Base-by-base conservation (phyloP, 2,113 vertebrate genomes). In the Oophaga pumilio region DNA sequence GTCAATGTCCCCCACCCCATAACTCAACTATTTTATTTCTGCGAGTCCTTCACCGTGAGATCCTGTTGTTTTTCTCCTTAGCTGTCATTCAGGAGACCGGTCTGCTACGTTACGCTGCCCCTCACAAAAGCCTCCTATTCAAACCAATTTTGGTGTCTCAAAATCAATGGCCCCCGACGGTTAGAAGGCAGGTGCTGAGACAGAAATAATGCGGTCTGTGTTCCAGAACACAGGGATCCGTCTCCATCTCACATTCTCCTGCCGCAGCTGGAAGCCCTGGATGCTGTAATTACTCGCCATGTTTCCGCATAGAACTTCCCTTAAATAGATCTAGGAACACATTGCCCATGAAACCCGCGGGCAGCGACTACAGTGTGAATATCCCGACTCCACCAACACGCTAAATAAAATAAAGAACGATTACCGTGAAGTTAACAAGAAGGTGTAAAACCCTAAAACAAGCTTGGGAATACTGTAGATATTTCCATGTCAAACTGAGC, bases 271-370 rank as follows among this genome's bases (percentile, higher is more conserved):
- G 84, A 76, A 22, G 49, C 74, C 84, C 73, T 50, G 57, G 43
- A 49, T 86, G 84, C 69, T 86, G 33, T 86, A 86, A 86, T 86
- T 86, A 86, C 84, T 43, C 73, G 57, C 76, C 56, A 56, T 77
- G 74, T 66, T 24, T 43, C 13, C 71, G 52, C 59, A 52, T 33
- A 26, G 59, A 74, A 49, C 76, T 24, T 77, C 84, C 84, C 66
- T 76, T 77, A 77, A 86, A 86, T 86, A 86, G 84, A 66, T 77
- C 69, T 78, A 59, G 66, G 59, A 77, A 78, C 73, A 26, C 57
- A 60, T 86, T 52, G 15, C 59, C 43, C 84, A 68, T 50, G 43
- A 59, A 33, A 66, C 6, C 77, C 79, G 28, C 66, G n/a, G 64
- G 20, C 8, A 60, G 57, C 43, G 50, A 53, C 26, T 66, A 56